Evolutionary conservation across 2,888 invertebrate species (phyloP).

Genomic region (Platycnemis pennipes): DNA sequence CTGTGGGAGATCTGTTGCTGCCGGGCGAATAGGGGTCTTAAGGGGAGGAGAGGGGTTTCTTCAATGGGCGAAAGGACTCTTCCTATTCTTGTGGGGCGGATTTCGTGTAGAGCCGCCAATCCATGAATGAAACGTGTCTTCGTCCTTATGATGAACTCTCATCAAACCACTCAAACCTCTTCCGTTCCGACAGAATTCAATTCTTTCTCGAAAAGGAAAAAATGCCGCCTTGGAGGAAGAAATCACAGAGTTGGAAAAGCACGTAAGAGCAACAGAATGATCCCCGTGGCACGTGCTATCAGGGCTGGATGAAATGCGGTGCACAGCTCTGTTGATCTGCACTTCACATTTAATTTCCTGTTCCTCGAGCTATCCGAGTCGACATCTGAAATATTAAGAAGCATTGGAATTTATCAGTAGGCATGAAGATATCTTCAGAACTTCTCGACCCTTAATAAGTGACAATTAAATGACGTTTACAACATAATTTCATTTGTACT

Average conservation of each 20-base stretch:
- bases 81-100: background rate
- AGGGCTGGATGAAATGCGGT: background rate
- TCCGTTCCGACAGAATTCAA: background rate
- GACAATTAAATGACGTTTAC: too few relatives aligned
- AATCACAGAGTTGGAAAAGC: background rate
- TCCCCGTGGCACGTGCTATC: background rate
- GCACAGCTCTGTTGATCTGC: too few relatives aligned
- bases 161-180: background rate
- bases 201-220: background rate
- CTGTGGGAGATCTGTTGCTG: background rate
- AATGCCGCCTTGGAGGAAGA: background rate
- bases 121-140: conserved; percentile 7
- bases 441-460: too few relatives aligned
- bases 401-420: too few relatives aligned
- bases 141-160: background rate
- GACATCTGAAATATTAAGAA: too few relatives aligned
- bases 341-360: too few relatives aligned
- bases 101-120: background rate
- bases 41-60: background rate
- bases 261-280: background rate
- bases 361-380: too few relatives aligned
- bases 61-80: background rate
- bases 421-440: too few relatives aligned
- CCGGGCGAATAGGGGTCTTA: background rate
- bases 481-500: too few relatives aligned